phyloP scores from a whole-genome alignment of 2,888 invertebrate species.

The Mystacides longicornis region DNA sequence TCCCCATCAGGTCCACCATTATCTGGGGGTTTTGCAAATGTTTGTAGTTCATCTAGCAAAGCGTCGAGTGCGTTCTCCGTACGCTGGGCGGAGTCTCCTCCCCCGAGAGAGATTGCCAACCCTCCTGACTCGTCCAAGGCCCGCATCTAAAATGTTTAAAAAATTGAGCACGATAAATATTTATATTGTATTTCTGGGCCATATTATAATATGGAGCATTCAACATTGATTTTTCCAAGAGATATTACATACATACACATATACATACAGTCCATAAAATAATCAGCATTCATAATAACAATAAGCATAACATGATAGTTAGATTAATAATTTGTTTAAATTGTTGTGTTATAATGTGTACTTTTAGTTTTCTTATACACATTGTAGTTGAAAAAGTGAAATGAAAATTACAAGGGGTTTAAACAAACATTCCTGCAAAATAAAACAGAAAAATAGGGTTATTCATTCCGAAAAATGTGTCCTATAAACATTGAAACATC shows the following conservation, averaged over 20 bases:
- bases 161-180: not conserved
- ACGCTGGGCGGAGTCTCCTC: slow-evolving; percentile 49
- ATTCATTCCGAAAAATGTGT: slow-evolving; percentile 12
- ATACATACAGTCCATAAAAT: slow-evolving; percentile 16
- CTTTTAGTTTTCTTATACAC: not conserved
- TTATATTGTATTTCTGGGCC: no score
- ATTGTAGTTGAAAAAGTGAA: not conserved
- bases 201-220: no score
- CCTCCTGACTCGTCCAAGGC: slow-evolving; percentile 53
- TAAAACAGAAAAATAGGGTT: slow-evolving; percentile 12
- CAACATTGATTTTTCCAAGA: no score
- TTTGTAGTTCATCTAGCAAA: slow-evolving; percentile 88
- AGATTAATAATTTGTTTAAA: slow-evolving; percentile 6
- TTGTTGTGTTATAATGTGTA: not conserved
- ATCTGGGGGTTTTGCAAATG: slow-evolving; percentile 67
- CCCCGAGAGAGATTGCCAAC: slow-evolving; percentile 32
- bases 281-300: slow-evolving; percentile 23
- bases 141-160: slow-evolving; percentile 34
- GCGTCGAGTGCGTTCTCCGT: slow-evolving; percentile 97
- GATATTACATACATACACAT: slow-evolving; percentile 16
- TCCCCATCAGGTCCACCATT: slow-evolving; percentile 26
- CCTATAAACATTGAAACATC: slow-evolving; percentile 6
- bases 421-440: slow-evolving; percentile 26
- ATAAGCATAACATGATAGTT: slow-evolving; percentile 21
- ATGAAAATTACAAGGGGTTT: not conserved